Percentiles rank a stretch among this genome's conserved stretches.
Evolutionary conservation across 2,797 vertebrate genomes (phyloP).

Genomic region (Miichthys miiuy): DNA sequence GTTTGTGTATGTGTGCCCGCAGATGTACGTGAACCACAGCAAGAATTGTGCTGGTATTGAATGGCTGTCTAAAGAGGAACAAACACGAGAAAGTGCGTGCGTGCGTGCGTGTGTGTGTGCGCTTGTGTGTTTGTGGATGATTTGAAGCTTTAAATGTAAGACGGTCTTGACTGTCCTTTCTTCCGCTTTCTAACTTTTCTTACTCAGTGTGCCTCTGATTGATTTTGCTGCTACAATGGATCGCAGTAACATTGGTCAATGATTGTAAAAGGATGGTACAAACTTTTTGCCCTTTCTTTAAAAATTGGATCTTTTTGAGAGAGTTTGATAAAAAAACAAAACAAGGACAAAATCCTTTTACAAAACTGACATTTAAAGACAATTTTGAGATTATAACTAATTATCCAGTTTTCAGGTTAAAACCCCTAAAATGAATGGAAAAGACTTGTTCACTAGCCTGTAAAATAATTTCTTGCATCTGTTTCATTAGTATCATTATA

Average conservation of each 20-base stretch:
- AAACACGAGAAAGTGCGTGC: background rate
- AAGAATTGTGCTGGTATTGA: slow-evolving; percentile 7
- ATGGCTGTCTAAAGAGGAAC: slow-evolving; percentile 1
- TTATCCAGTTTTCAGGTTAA: background rate
- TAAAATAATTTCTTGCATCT: background rate
- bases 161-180: slow-evolving; percentile 4
- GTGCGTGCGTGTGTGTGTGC: background rate
- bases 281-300: slow-evolving; percentile 28
- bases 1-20: background rate
- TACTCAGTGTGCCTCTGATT: slow-evolving; percentile 41
- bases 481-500: background rate
- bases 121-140: background rate
- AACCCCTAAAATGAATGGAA: background rate
- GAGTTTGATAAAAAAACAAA: background rate
- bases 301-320: background rate
- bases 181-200: slow-evolving; percentile 25
- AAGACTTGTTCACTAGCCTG: background rate
- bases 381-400: background rate
- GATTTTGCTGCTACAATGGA: slow-evolving; percentile 52
- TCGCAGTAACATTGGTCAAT: slow-evolving; percentile 27
- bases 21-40: background rate
- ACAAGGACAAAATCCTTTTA: background rate
- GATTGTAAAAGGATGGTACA: slow-evolving; percentile 24
- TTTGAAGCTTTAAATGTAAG: slow-evolving; percentile 6
- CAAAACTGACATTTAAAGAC: background rate